A percentile compares a stretch with the other conserved stretches of the same genome.
Evolutionary conservation across 2,888 invertebrate genomes (phyloP).

Genomic region (Athetis lepigone): DNA sequence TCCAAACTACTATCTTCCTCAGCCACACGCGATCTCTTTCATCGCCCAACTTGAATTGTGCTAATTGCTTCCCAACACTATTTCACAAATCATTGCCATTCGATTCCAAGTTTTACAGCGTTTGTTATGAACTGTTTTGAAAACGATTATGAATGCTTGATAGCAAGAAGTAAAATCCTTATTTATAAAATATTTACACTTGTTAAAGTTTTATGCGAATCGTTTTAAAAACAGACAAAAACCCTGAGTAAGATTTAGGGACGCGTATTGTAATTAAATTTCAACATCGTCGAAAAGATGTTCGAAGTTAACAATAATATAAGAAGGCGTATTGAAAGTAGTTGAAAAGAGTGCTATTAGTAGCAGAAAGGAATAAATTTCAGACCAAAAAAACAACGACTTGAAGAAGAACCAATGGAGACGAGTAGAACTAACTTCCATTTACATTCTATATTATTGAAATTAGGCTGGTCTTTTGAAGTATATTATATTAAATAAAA

Average conservation of each 20-base stretch:
- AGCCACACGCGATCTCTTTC: conserved; percentile 87
- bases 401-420: conserved; percentile 16
- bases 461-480: neutral
- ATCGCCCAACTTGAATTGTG: conserved; percentile 82
- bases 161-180: neutral
- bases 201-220: conserved; percentile 18
- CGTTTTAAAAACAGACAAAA: conserved; percentile 26
- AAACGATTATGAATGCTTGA: conserved; percentile 22
- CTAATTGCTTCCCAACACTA: conserved; percentile 82
- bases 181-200: neutral
- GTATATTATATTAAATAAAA: neutral
- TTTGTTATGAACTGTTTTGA: conserved; percentile 14
- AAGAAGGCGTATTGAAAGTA: conserved; percentile 35
- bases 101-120: conserved; percentile 35
- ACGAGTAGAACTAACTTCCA: neutral
- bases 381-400: conserved; percentile 21
- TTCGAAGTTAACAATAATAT: conserved; percentile 48
- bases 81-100: conserved; percentile 70
- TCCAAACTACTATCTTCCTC: conserved; percentile 88
- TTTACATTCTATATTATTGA: conserved; percentile 3
- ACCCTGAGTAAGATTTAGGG: conserved; percentile 25
- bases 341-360: conserved; percentile 29
- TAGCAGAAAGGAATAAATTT: conserved; percentile 35
- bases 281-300: conserved; percentile 28
- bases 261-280: conserved; percentile 38